Evolutionary conservation across 2,888 invertebrate species (phyloP).

Genomic region (Oscheius sp.): DNA sequence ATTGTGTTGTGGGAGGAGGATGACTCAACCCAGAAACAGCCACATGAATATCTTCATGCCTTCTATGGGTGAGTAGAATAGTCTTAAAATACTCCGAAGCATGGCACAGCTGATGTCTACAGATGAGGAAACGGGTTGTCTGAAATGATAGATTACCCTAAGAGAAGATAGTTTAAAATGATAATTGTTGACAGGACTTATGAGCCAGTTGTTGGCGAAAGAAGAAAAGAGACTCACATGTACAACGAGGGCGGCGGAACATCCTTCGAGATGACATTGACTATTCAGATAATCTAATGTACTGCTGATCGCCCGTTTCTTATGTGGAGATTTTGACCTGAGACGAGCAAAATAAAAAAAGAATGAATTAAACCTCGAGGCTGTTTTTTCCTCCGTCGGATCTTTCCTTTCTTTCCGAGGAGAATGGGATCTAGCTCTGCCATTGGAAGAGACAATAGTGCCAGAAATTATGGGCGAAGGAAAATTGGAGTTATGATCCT

Average conservation of each 20-base stretch:
- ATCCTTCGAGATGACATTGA: conserved; percentile 68
- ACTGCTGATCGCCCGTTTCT: conserved; percentile 44
- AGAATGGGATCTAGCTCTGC: conserved; percentile 43
- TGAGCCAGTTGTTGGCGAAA: too few relatives aligned
- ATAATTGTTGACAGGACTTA: too few relatives aligned
- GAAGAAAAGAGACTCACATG: conserved; percentile 61
- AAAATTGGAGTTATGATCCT: conserved; percentile 24
- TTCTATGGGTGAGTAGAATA: conserved; percentile 39
- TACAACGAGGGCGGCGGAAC: conserved; percentile 64
- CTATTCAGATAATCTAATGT: conserved; percentile 66
- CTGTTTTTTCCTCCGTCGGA: conserved; percentile 10
- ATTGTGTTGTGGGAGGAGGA: conserved; percentile 54
- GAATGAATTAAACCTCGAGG: conserved; percentile 23
- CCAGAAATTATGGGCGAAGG: conserved; percentile 23
- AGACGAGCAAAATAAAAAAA: not conserved
- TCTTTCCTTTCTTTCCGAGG: conserved; percentile 37
- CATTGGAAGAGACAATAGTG: conserved; percentile 28
- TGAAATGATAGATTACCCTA: conserved; percentile 34
- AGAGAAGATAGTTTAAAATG: not conserved
- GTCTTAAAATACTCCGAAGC: conserved; percentile 67
- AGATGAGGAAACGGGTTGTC: conserved; percentile 66
- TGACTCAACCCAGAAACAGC: conserved; percentile 48
- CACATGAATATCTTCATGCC: conserved; percentile 43
- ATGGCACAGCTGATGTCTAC: conserved; percentile 68
- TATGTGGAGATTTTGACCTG: conserved; percentile 53